Conservation (phyloP, 2,113 vertebrate genomes). For the Tyrannus savana region DNA sequence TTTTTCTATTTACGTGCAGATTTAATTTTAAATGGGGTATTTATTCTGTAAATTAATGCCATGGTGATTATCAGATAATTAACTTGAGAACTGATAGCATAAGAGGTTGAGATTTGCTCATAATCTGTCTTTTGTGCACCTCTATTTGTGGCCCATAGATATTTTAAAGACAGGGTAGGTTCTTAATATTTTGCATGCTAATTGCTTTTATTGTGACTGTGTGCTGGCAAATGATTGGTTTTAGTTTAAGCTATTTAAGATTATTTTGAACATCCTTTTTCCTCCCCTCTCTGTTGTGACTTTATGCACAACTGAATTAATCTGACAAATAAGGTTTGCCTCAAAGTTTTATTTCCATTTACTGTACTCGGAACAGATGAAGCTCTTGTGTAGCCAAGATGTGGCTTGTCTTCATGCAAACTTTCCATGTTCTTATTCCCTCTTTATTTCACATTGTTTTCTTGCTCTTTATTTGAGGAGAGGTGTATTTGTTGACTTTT, state of each 20-base stretch:
- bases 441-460: not conserved
- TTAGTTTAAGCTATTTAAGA: constrained; percentile 44
- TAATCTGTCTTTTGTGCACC: constrained; percentile 45
- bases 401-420: not conserved
- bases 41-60: constrained; percentile 50
- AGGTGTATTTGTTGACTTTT: not conserved
- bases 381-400: not conserved
- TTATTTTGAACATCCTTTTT: not conserved
- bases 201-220: constrained; percentile 53
- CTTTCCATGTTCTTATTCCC: not conserved
- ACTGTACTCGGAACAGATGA: not conserved
- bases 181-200: constrained; percentile 57
- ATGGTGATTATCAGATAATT: constrained; percentile 66
- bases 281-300: not conserved
- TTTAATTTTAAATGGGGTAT: constrained; percentile 57
- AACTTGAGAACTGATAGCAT: constrained; percentile 46
- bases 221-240: constrained; percentile 10
- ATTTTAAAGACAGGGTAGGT: constrained; percentile 21
- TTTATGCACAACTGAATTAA: constrained; percentile 21
- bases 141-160: constrained; percentile 40
- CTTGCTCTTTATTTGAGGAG: not conserved
- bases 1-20: constrained; percentile 34
- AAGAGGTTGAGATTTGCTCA: constrained; percentile 35
- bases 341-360: constrained; percentile 23
- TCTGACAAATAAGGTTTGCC: constrained; percentile 13